These are phyloP conservation scores for Ranitomeya variabilis DNA, from an alignment of 2,113 vertebrate genomes.

Conservation along the genomic window DNA sequence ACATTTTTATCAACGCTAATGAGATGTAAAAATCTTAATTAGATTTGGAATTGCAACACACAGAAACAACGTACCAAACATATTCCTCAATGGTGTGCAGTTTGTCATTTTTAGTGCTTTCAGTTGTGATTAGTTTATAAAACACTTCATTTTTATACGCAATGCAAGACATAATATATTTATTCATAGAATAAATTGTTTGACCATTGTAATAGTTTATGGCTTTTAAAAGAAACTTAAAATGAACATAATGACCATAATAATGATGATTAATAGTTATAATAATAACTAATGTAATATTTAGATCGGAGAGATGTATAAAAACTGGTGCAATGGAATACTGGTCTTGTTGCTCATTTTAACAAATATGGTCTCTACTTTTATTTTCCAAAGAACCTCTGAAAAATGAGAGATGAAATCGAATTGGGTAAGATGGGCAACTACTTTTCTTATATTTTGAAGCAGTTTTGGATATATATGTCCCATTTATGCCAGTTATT, in stretches of 20 bases:
- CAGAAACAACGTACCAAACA: constrained; percentile 19
- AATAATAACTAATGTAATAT: too few relatives aligned
- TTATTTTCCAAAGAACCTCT: too few relatives aligned
- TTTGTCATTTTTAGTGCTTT: constrained; percentile 42
- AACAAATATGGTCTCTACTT: too few relatives aligned
- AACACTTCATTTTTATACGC: constrained; percentile 5
- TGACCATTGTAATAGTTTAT: neutral
- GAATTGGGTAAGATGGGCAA: too few relatives aligned
- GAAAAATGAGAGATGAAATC: too few relatives aligned
- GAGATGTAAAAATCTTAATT: constrained; percentile 45
- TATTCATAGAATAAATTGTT: neutral
- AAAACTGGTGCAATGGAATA: too few relatives aligned
- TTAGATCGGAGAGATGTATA: too few relatives aligned
- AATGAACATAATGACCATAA: neutral
- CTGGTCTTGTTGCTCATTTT: too few relatives aligned
- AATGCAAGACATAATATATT: neutral
- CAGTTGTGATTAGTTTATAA: constrained; percentile 25
- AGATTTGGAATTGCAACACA: constrained; percentile 28
- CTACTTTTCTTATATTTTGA: too few relatives aligned
- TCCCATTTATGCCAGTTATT: too few relatives aligned
- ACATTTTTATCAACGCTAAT: constrained; percentile 42
- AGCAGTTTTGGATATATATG: too few relatives aligned
- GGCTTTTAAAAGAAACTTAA: neutral
- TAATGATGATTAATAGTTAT: neutral
- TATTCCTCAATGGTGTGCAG: constrained; percentile 1